phyloP scores from a whole-genome alignment of 2,797 vertebrate species.

The Decapterus maruadsi region DNA sequence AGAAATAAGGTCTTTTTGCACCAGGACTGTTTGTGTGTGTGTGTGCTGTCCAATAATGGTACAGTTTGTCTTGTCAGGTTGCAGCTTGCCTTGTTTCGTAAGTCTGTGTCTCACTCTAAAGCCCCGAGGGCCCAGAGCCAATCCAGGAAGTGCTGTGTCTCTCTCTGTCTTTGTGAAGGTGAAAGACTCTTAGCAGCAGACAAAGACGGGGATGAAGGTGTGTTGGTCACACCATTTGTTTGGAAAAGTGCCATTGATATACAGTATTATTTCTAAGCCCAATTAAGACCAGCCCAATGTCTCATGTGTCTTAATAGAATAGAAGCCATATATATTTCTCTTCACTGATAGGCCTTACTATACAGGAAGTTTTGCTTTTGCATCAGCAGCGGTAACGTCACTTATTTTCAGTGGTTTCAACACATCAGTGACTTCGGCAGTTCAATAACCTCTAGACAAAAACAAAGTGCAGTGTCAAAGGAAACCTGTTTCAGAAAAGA shows the following conservation, averaged over 20 bases:
- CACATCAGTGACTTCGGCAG: neutral
- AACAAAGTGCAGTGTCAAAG: neutral
- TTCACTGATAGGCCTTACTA: no score
- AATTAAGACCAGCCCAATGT: no score
- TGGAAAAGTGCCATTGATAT: conserved; percentile 1
- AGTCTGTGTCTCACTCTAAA: conserved; percentile 40
- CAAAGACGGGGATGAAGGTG: neutral
- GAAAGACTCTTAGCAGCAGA: neutral
- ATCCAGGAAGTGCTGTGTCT: conserved; percentile 27
- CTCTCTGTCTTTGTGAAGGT: conserved; percentile 13
- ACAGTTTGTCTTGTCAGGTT: conserved; percentile 61
- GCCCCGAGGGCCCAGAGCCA: conserved; percentile 33
- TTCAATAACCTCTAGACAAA: neutral
- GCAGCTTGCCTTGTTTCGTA: conserved; percentile 53
- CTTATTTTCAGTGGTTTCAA: neutral
- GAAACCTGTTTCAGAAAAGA: neutral
- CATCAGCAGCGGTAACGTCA: neutral
- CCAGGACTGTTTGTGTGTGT: conserved; percentile 20
- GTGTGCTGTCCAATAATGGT: conserved; percentile 43
- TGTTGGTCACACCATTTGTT: conserved; percentile 5
- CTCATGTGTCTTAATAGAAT: no score
- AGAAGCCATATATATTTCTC: no score
- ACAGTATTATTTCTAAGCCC: neutral
- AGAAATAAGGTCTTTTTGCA: conserved; percentile 54
- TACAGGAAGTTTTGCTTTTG: conserved; percentile 1